Conservation (phyloP, 53 echinoderm and acorn worm species). For the Hippasteria phrygiana region DNA sequence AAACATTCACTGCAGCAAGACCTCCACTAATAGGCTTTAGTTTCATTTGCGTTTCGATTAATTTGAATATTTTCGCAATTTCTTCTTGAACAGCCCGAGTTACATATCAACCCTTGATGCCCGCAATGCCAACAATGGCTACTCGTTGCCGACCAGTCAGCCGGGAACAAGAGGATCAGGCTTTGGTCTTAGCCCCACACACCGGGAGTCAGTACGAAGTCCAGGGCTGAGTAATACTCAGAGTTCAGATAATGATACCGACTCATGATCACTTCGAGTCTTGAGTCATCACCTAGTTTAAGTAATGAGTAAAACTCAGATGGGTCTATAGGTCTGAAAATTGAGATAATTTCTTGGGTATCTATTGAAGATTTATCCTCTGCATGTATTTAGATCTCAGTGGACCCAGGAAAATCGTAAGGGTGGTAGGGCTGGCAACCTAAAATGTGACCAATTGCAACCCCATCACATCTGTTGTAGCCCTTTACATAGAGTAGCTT, state of each 20-base stretch:
- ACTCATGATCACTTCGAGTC: too few relatives aligned
- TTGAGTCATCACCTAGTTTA: too few relatives aligned
- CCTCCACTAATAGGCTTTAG: too few relatives aligned
- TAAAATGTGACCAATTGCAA: too few relatives aligned
- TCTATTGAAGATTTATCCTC: too few relatives aligned
- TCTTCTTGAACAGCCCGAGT: conserved; percentile 42
- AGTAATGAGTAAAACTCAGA: neutral
- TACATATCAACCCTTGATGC: conserved; percentile 60
- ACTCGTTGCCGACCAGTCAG: conserved; percentile 12
- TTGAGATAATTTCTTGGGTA: neutral
- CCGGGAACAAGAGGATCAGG: conserved; percentile 9
- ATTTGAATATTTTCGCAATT: neutral
- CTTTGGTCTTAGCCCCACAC: neutral
- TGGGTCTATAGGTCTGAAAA: neutral
- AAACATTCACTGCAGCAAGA: too few relatives aligned
- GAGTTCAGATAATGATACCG: conserved; percentile 45
- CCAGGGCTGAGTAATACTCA: conserved; percentile 29
- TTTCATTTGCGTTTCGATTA: too few relatives aligned
- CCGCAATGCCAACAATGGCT: conserved; percentile 4
- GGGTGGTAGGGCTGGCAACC: too few relatives aligned
- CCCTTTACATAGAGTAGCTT: too few relatives aligned
- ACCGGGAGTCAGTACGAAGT: conserved; percentile 24
- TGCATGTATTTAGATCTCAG: too few relatives aligned
- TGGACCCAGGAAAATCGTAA: too few relatives aligned
- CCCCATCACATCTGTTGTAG: too few relatives aligned